Conservation (phyloP, 2,888 invertebrate genomes). For the Archips crataeganus region DNA sequence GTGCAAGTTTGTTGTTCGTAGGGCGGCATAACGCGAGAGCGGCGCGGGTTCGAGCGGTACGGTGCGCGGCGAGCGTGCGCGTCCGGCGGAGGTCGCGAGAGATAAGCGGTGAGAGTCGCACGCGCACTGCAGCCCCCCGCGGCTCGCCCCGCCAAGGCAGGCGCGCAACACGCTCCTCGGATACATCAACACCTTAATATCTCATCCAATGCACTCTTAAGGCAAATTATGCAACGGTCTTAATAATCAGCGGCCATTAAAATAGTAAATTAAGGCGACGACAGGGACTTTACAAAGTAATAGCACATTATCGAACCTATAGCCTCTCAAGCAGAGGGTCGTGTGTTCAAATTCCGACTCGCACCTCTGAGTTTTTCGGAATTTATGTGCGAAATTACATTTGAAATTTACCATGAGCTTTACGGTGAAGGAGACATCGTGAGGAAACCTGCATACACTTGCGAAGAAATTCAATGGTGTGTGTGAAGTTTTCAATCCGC, state of each 20-base stretch:
- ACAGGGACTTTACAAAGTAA: neutral
- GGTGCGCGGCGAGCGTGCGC: slow-evolving; percentile 78
- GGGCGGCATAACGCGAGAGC: slow-evolving; percentile 78
- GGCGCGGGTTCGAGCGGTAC: slow-evolving; percentile 63
- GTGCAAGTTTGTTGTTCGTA: slow-evolving; percentile 68
- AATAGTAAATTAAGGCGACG: neutral
- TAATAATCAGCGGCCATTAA: slow-evolving; percentile 59
- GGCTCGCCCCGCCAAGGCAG: slow-evolving; percentile 67
- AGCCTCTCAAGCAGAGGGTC: too few species aligned
- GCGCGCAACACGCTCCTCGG: slow-evolving; percentile 63
- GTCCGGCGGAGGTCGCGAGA: slow-evolving; percentile 85
- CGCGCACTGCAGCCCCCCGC: slow-evolving; percentile 68
- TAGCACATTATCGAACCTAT: neutral
- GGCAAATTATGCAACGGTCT: slow-evolving; percentile 79
- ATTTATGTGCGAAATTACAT: too few species aligned
- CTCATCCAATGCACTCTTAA: slow-evolving; percentile 76
- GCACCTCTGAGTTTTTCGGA: too few species aligned
- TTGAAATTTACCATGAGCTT: too few species aligned
- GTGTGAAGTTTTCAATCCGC: too few species aligned
- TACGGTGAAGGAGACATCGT: neutral
- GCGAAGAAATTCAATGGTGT: neutral
- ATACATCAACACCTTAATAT: slow-evolving; percentile 64
- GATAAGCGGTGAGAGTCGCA: slow-evolving; percentile 85
- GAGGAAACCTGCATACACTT: neutral
- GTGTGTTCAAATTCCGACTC: too few species aligned